These are phyloP conservation scores for Elegia similella DNA, from an alignment of 2,888 invertebrate species.

Conservation along the genomic window DNA sequence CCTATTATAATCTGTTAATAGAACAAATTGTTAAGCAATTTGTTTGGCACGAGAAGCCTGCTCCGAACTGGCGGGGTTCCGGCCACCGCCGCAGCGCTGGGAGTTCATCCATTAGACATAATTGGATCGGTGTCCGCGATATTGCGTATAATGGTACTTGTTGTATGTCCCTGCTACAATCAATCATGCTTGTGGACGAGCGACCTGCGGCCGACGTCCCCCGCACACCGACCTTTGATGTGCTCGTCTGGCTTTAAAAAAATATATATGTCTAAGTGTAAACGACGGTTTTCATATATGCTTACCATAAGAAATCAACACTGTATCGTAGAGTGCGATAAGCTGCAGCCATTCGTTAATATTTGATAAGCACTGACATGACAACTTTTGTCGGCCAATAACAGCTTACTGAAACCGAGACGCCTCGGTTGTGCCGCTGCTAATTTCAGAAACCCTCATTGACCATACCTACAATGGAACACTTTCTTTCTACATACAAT, in stretches of 20 bases:
- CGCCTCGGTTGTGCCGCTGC: no score
- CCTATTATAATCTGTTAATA: slow-evolving; percentile 20
- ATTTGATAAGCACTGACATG: no score
- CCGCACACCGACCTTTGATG: not conserved
- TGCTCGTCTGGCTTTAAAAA: not conserved
- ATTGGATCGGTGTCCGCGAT: slow-evolving; percentile 58
- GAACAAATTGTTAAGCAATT: slow-evolving; percentile 32
- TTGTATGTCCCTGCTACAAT: slow-evolving; percentile 34
- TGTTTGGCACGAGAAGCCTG: slow-evolving; percentile 22
- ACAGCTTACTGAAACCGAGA: no score
- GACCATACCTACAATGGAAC: no score
- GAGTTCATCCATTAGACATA: slow-evolving; percentile 68
- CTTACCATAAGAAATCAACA: no score
- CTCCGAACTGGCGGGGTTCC: slow-evolving; percentile 34
- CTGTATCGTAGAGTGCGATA: no score
- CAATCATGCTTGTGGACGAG: slow-evolving; percentile 38
- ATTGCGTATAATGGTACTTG: slow-evolving; percentile 32
- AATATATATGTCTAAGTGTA: no score
- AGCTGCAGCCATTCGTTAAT: no score
- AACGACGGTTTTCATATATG: no score
- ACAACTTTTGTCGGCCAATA: no score
- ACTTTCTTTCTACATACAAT: no score
- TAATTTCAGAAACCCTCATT: no score
- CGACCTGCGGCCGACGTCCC: slow-evolving; percentile 4
- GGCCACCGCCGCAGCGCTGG: slow-evolving; percentile 31